A percentile compares a stretch with the other conserved stretches of the same genome.
phyloP scores from a whole-genome alignment of 2,113 vertebrate species.

The Puffinus mauretanicus region DNA sequence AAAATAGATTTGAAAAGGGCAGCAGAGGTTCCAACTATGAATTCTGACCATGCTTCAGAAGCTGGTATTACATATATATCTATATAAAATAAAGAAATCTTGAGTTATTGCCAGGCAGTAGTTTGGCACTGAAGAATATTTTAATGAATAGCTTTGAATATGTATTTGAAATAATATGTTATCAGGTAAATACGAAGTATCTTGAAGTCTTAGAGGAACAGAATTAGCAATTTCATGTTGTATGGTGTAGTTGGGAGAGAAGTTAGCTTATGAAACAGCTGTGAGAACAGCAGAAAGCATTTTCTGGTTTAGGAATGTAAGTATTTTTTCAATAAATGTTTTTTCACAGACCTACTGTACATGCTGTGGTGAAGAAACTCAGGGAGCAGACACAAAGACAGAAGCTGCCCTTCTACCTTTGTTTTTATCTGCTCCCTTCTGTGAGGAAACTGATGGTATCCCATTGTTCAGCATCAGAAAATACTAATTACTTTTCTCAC shows the following conservation, averaged over 20 bases:
- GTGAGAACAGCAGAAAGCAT: not conserved
- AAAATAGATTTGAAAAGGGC: constrained; percentile 58
- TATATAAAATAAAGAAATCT: not conserved
- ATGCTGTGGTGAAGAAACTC: not conserved
- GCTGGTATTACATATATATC: not conserved
- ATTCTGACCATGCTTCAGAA: constrained; percentile 21
- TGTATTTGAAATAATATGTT: not conserved
- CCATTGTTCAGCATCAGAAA: not conserved
- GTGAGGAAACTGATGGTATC: not conserved
- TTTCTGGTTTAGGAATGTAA: not conserved
- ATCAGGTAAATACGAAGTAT: not conserved
- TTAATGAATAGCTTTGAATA: not conserved
- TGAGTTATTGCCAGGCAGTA: not conserved
- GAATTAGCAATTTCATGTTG: not conserved
- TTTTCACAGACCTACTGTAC: not conserved
- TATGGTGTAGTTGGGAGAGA: not conserved
- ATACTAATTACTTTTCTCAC: not conserved
- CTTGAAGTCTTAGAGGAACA: not conserved
- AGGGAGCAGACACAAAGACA: not conserved
- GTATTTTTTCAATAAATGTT: not conserved
- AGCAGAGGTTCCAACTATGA: not conserved
- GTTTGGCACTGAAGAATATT: not conserved
- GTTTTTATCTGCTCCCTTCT: not conserved
- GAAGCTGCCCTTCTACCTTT: not conserved
- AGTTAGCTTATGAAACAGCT: not conserved